A percentile compares a stretch with the other conserved stretches of the same genome.
phyloP scores from a whole-genome alignment of 2,113 vertebrate genomes.

The Paratilapia polleni region DNA sequence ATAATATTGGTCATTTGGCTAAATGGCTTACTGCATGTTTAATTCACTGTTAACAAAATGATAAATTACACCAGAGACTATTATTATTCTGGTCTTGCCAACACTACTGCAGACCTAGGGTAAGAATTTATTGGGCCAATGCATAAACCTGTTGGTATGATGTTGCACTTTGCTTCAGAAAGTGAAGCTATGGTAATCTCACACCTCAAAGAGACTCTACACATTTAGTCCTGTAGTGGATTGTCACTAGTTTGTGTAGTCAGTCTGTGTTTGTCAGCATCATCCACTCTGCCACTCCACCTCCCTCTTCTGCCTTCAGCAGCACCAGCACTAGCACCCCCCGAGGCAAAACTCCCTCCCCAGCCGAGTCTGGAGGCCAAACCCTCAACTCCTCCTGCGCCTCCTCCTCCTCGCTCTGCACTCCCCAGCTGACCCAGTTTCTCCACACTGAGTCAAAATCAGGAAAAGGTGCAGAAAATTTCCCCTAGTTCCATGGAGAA shows the following conservation, averaged over 20 bases:
- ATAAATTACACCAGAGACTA: no score
- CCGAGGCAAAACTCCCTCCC: neutral
- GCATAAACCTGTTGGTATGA: no score
- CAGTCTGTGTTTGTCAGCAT: neutral
- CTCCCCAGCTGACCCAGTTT: slow-evolving; percentile 56
- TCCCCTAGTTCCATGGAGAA: slow-evolving; percentile 1
- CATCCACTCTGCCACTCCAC: neutral
- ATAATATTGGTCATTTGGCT: neutral
- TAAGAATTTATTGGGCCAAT: neutral
- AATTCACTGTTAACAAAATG: no score
- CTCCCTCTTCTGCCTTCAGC: slow-evolving; percentile 15
- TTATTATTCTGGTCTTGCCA: no score
- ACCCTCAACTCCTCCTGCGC: neutral
- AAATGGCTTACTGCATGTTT: neutral
- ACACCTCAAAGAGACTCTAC: neutral
- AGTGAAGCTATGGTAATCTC: neutral
- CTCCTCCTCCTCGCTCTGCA: neutral
- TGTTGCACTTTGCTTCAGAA: neutral
- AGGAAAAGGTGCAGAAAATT: slow-evolving; percentile 30
- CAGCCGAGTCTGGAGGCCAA: slow-evolving; percentile 9
- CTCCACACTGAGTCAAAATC: slow-evolving; percentile 33
- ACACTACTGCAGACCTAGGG: neutral
- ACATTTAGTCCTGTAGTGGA: neutral
- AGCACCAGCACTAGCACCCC: neutral
- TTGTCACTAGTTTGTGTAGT: neutral